phyloP scores from a whole-genome alignment of 2,888 invertebrate species.

The Chelonus formosanus region DNA sequence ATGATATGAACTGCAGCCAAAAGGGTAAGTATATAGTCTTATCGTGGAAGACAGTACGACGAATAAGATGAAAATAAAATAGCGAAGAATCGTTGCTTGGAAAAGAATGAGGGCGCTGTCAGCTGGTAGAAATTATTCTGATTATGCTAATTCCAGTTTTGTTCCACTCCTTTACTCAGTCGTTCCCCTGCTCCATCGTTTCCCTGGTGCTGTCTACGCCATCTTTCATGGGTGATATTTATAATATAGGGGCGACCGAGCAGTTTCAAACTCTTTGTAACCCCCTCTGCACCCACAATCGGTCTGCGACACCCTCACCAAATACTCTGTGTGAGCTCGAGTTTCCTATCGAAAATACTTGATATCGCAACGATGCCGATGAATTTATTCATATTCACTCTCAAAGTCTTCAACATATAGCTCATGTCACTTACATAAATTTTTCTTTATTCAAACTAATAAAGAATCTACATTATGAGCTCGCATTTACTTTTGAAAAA shows the following conservation, averaged over 20 bases:
- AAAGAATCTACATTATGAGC: constrained; percentile 29
- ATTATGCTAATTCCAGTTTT: constrained; percentile 72
- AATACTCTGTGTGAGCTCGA: constrained; percentile 30
- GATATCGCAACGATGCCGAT: constrained; percentile 46
- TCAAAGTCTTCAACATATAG: constrained; percentile 43
- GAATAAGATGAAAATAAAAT: constrained; percentile 64
- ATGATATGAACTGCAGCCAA: background rate
- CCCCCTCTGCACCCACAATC: constrained; percentile 39
- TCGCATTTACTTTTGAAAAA: constrained; percentile 1
- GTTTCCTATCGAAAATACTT: constrained; percentile 30
- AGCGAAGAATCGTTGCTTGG: constrained; percentile 64
- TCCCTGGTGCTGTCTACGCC: constrained; percentile 65
- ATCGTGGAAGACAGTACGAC: constrained; percentile 49
- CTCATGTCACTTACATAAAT: constrained; percentile 26
- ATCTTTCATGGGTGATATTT: constrained; percentile 65
- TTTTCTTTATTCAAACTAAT: constrained; percentile 41
- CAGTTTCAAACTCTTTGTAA: constrained; percentile 64
- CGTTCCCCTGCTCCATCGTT: constrained; percentile 49
- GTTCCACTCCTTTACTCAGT: constrained; percentile 66
- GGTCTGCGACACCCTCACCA: constrained; percentile 39
- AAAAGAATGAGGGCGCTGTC: constrained; percentile 71
- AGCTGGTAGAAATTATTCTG: constrained; percentile 73
- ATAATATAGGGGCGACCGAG: constrained; percentile 64
- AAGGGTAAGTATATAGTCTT: constrained; percentile 13
- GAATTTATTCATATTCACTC: constrained; percentile 59